Conservation (phyloP, 2,113 vertebrate genomes). For the Xenopus borealis region DNA sequence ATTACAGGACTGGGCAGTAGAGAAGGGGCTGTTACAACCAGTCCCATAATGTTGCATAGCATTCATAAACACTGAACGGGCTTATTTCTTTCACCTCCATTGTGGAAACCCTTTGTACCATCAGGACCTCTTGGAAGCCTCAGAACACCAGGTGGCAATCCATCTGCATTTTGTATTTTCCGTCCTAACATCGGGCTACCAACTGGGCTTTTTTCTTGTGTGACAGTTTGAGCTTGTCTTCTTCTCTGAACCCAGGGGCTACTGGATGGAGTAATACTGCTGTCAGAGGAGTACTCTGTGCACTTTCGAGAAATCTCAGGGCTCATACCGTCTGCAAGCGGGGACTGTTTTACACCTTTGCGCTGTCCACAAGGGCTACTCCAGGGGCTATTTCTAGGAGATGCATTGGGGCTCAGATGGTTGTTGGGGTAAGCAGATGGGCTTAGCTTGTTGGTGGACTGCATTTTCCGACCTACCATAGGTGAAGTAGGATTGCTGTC, state of each 20-base stretch:
- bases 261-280: slow-evolving; percentile 87
- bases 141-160: slow-evolving; percentile 84
- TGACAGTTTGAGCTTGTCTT: slow-evolving; percentile 74
- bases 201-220: slow-evolving; percentile 81
- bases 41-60: slow-evolving; percentile 28
- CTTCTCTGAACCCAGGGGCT: slow-evolving; percentile 96
- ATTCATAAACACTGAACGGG: slow-evolving; percentile 31
- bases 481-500: slow-evolving; percentile 91
- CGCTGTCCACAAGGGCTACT: slow-evolving; percentile 86
- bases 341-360: slow-evolving; percentile 79
- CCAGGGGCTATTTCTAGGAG: slow-evolving; percentile 90
- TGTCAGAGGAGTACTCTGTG: slow-evolving; percentile 90
- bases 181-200: slow-evolving; percentile 80
- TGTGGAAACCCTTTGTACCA: slow-evolving; percentile 87
- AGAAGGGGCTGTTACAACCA: slow-evolving; percentile 2
- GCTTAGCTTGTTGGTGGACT: slow-evolving; percentile 73
- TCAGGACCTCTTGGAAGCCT: slow-evolving; percentile 88
- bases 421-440: slow-evolving; percentile 73
- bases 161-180: slow-evolving; percentile 83
- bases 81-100: slow-evolving; percentile 67
- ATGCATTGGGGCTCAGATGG: slow-evolving; percentile 85
- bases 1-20: slow-evolving; percentile 10
- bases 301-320: slow-evolving; percentile 68
- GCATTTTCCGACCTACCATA: slow-evolving; percentile 69
- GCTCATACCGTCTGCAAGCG: slow-evolving; percentile 74